phyloP scores from a whole-genome alignment of 2,113 vertebrate genomes.

The Protobothrops mucrosquamatus region DNA sequence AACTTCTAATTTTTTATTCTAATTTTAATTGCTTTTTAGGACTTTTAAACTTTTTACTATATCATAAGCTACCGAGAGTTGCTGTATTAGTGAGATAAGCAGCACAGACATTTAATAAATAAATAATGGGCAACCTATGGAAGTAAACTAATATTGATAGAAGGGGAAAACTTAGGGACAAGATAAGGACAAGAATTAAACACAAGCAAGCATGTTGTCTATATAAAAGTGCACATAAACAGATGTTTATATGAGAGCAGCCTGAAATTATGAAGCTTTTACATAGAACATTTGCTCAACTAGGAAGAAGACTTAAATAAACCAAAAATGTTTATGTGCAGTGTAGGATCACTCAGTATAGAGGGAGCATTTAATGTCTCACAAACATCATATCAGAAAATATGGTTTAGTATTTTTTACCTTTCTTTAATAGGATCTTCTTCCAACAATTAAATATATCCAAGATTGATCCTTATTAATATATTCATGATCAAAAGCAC shows the following conservation, averaged over 20 bases:
- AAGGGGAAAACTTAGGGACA: not conserved
- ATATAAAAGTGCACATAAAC: not conserved
- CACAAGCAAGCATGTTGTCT: not conserved
- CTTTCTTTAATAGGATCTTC: not conserved
- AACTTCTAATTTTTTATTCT: not conserved
- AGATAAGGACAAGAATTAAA: not conserved
- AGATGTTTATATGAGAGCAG: not conserved
- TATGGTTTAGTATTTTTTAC: not conserved
- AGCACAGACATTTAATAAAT: not conserved
- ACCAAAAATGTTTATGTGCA: not conserved
- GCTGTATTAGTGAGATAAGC: not conserved
- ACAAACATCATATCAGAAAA: not conserved
- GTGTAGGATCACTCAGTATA: not conserved
- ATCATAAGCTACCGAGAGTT: not conserved
- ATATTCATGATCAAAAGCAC: not conserved
- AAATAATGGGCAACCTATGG: not conserved
- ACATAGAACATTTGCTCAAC: not conserved
- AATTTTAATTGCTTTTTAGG: not conserved
- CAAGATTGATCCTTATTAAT: not conserved
- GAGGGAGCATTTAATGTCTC: not conserved
- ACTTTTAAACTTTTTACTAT: too few species aligned
- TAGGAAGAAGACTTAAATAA: not conserved
- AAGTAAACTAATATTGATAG: not conserved
- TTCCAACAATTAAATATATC: not conserved
- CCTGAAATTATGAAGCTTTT: not conserved